Conservation (phyloP, 2,888 invertebrate genomes). For the Mimas tiliae region DNA sequence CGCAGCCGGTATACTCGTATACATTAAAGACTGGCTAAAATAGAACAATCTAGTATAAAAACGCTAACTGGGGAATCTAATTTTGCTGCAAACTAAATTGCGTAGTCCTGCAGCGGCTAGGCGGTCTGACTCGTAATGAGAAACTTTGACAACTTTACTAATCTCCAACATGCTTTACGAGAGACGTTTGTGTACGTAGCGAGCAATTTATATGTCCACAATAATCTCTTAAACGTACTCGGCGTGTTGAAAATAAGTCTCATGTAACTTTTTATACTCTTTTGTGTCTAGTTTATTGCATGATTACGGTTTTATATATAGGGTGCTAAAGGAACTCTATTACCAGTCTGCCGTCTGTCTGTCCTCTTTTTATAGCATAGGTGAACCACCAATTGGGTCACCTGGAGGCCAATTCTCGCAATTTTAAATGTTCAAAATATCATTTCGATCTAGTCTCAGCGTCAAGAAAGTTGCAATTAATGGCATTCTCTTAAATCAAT, state of each 20-base stretch:
- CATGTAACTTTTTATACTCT: background rate
- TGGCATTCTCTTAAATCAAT: too few species aligned
- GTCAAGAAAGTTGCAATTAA: too few species aligned
- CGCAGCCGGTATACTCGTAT: too few species aligned
- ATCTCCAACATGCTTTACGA: conserved; percentile 13
- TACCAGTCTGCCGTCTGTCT: too few species aligned
- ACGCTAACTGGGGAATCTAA: background rate
- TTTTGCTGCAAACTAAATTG: background rate
- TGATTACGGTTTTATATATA: background rate
- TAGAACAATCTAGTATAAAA: background rate
- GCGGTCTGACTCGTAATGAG: conserved; percentile 7
- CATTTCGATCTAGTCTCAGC: too few species aligned
- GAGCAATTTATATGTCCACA: background rate
- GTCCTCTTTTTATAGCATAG: background rate
- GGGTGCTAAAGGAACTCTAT: too few species aligned
- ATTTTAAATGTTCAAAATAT: too few species aligned
- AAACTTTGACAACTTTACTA: conserved; percentile 19
- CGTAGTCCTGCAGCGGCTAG: background rate
- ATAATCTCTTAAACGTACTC: background rate
- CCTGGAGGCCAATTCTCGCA: too few species aligned
- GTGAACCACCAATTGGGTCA: too few species aligned
- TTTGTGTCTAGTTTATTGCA: background rate
- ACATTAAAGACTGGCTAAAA: background rate
- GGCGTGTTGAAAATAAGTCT: background rate
- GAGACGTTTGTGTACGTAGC: background rate